phyloP scores from a whole-genome alignment of 2,888 invertebrate species.

The Eristalis pertinax region DNA sequence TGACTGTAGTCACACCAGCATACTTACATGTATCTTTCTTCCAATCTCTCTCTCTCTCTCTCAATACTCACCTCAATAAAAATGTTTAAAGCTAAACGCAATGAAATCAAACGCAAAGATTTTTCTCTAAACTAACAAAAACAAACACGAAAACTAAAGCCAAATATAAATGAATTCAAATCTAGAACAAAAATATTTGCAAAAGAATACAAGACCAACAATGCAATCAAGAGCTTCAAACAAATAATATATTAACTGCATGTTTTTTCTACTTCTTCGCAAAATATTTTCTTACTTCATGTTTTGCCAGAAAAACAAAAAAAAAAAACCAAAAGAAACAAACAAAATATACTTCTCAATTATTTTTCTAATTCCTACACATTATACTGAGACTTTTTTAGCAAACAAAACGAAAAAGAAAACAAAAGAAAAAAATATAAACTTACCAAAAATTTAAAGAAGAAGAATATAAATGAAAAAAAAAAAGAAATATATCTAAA shows the following conservation, averaged over 20 bases:
- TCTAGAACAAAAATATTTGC: slow-evolving; percentile 33
- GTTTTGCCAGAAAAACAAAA: not conserved
- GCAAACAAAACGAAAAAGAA: slow-evolving; percentile 17
- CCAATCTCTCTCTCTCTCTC: slow-evolving; percentile 21
- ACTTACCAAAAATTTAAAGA: not conserved
- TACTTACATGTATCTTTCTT: not conserved
- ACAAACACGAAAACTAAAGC: slow-evolving; percentile 45
- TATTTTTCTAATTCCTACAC: slow-evolving; percentile 28
- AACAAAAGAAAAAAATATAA: not conserved
- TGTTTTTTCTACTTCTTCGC: slow-evolving; percentile 64
- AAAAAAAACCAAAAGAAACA: not conserved
- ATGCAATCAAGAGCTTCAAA: slow-evolving; percentile 72
- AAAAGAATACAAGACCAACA: slow-evolving; percentile 60
- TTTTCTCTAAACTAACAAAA: slow-evolving; percentile 5
- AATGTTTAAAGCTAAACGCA: not conserved
- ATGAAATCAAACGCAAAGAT: slow-evolving; percentile 1
- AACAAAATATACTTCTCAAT: slow-evolving; percentile 3
- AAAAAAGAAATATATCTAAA: slow-evolving; percentile 54
- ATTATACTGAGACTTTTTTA: slow-evolving; percentile 35
- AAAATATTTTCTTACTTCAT: slow-evolving; percentile 13
- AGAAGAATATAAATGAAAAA: not conserved
- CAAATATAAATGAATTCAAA: slow-evolving; percentile 39
- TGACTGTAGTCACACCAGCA: slow-evolving; percentile 11
- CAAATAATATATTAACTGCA: slow-evolving; percentile 68
- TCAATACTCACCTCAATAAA: slow-evolving; percentile 20